A percentile compares a stretch with the other conserved stretches of the same genome.
Conservation (phyloP, 2,797 vertebrate species). For the Glossophaga mutica region DNA sequence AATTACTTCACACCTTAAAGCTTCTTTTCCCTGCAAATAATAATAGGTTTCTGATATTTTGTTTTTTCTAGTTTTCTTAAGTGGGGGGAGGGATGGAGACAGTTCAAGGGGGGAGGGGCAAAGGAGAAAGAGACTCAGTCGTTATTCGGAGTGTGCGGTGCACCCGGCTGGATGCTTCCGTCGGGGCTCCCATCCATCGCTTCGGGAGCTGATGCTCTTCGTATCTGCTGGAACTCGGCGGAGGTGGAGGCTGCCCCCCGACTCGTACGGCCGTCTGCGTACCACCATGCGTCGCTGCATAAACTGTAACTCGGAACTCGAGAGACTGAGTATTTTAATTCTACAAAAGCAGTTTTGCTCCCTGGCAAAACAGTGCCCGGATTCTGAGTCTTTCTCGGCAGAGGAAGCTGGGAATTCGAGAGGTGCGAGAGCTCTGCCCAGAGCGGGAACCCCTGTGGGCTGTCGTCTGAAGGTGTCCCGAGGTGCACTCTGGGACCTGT, state of each 20-base stretch:
- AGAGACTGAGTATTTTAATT: constrained; percentile 51
- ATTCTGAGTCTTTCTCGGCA: not conserved
- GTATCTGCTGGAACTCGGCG: not conserved
- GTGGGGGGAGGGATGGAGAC: not conserved
- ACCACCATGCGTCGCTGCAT: not conserved
- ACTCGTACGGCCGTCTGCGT: not conserved
- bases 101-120: not conserved
- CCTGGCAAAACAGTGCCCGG: not conserved
- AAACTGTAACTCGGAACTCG: not conserved
- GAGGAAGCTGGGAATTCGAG: constrained; percentile 34
- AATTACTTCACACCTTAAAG: not conserved
- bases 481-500: not conserved
- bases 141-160: not conserved
- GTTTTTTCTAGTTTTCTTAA: not conserved
- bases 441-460: not conserved
- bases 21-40: not conserved
- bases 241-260: not conserved
- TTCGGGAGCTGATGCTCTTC: not conserved
- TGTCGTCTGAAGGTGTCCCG: not conserved
- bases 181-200: not conserved
- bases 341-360: constrained; percentile 39
- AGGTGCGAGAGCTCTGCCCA: rapidly evolving
- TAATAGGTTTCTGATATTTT: not conserved
- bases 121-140: not conserved
- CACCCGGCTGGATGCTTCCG: not conserved